These are phyloP conservation scores for Garra rufa DNA, from an alignment of 2,113 vertebrate species.

Conservation along the genomic window DNA sequence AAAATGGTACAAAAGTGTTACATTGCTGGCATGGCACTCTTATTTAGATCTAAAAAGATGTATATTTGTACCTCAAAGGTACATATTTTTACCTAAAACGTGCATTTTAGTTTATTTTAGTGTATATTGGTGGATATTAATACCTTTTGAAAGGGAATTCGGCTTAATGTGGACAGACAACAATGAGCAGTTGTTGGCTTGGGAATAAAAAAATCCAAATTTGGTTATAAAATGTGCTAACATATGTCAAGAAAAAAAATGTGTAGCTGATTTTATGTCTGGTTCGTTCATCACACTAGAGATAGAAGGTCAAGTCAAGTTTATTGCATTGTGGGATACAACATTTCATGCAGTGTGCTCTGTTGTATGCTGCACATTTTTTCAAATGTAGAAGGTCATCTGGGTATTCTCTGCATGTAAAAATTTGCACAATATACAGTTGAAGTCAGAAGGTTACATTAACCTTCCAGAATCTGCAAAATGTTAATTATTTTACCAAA, in stretches of 20 bases:
- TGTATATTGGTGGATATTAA: neutral
- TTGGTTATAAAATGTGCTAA: neutral
- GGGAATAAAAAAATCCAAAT: neutral
- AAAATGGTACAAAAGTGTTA: neutral
- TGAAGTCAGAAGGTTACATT: no score
- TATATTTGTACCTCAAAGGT: neutral
- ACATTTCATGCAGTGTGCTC: neutral
- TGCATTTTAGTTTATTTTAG: neutral
- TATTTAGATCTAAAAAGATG: neutral
- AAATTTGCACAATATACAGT: neutral
- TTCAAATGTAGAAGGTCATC: neutral
- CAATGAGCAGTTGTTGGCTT: neutral
- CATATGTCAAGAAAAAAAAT: neutral
- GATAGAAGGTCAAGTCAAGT: neutral
- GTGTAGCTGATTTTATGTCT: neutral
- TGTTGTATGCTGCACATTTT: neutral
- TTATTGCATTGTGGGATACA: constrained; percentile 11
- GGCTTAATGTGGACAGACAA: no score
- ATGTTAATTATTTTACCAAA: no score
- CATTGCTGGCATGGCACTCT: neutral
- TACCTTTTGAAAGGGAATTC: neutral
- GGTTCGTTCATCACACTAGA: neutral
- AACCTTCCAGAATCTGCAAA: no score
- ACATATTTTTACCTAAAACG: neutral
- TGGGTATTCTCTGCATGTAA: neutral